Base-by-base conservation (phyloP, 2,797 vertebrate species). In the Bucorvus abyssinicus region DNA sequence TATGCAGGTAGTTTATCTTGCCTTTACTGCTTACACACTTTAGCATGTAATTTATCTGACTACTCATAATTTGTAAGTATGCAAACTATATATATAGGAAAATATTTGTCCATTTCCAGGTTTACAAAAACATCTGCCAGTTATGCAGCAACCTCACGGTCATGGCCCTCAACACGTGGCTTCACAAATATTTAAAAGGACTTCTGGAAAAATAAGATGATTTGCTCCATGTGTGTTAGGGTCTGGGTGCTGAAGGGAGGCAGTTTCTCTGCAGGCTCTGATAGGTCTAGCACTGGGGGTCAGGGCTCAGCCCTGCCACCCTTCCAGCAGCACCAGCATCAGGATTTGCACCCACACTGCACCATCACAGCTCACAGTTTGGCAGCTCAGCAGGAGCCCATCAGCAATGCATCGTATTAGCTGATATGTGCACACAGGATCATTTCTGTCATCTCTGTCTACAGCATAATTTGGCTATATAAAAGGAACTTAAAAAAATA, bases 281-380 rank as follows among this genome's bases (percentile, higher is more conserved):
- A 38, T 9, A 12, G 40, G 32, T 34, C n/a, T 47, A 7, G 34
- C 10, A 40, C 26, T 1, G 1, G 12, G 19, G 9, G 11, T 22
- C 14, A 56, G 36, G 45, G 44, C 55, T 53, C 1, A 0, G 18
- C 23, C 61, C 56, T 26, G 36, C 16, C 10, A 10, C 40, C 44
- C n/a, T 75, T 16, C 29, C 64, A 55, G 78, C 49, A 63, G 38
- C 44, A 10, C 34, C 44, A 14, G 42, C 50, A 81, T 36, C 53
- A 50, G 63, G 18, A 60, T 12, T 29, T 0, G 1, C 50, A 18
- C 23, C 38, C 55, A 8, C 6, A 0, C 26, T 16, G 76, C 55
- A 8, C 29, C 20, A 50, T 2, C 45, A 22, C 53, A 22, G 32
- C 56, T 68, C 40, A 5, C 30, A 8, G 61, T 17, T 45, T 60